These are phyloP conservation scores for Garrulus glandarius DNA, from an alignment of 2,797 vertebrate genomes.

Conservation along the genomic window DNA sequence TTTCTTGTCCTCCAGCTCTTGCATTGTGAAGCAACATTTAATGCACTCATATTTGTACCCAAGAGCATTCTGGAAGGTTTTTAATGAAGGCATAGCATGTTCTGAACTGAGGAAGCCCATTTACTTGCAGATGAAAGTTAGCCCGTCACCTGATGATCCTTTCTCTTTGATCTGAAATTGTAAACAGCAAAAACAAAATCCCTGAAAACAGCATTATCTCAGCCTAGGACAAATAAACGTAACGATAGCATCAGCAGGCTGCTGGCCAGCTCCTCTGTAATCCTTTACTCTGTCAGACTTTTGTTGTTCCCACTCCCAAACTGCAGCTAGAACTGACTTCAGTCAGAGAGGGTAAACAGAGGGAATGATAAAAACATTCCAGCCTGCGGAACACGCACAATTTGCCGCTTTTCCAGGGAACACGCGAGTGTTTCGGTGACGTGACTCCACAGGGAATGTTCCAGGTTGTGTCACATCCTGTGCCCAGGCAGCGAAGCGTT, in stretches of 20 bases:
- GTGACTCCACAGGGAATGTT: neutral
- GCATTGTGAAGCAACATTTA: neutral
- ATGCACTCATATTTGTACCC: neutral
- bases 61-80: neutral
- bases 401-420: neutral
- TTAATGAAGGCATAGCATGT: neutral
- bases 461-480: rapidly evolving
- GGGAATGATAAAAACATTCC: constrained; percentile 54
- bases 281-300: constrained; percentile 70
- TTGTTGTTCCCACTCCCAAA: constrained; percentile 73
- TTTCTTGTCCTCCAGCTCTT: neutral
- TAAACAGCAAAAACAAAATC: constrained; percentile 69
- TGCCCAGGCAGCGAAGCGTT: neutral
- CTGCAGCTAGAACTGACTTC: constrained; percentile 72
- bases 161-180: constrained; percentile 85
- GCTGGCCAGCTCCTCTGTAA: constrained; percentile 77
- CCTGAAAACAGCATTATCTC: constrained; percentile 76
- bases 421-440: rapidly evolving
- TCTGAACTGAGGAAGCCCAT: constrained; percentile 69
- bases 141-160: constrained; percentile 76
- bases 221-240: constrained; percentile 74
- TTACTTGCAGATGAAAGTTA: constrained; percentile 77
- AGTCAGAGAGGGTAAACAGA: constrained; percentile 76
- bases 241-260: constrained; percentile 81
- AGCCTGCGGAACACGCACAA: neutral